phyloP scores from a whole-genome alignment of 2,888 invertebrate genomes.

The Caenorhabditis doughertyi region DNA sequence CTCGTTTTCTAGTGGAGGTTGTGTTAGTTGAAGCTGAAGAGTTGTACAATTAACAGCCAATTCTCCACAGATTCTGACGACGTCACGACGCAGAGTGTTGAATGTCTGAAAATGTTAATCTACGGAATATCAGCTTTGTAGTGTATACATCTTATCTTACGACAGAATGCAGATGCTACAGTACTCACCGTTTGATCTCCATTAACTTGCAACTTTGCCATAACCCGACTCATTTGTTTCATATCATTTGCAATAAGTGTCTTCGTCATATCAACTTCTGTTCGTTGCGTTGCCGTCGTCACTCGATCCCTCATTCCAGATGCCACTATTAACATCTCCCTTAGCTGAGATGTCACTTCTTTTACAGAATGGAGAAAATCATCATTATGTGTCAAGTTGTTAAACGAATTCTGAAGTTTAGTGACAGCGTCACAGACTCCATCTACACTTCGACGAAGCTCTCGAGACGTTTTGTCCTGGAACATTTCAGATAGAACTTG shows the following conservation, averaged over 20 bases:
- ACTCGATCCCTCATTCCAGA: conserved; percentile 51
- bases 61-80: conserved; percentile 73
- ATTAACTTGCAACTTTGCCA: conserved; percentile 66
- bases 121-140: no score
- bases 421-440: conserved; percentile 67
- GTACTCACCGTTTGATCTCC: conserved; percentile 45
- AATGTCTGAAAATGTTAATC: conserved; percentile 70
- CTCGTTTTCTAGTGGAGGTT: conserved; percentile 57
- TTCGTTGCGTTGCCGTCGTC: conserved; percentile 52
- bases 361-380: conserved; percentile 64
- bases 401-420: conserved; percentile 70
- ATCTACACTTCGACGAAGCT: conserved; percentile 51
- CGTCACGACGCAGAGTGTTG: conserved; percentile 70
- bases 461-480: conserved; percentile 41
- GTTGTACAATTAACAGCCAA: conserved; percentile 71
- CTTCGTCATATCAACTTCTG: conserved; percentile 69
- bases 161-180: neutral
- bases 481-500: neutral
- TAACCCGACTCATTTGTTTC: conserved; percentile 73
- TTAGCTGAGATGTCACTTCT: conserved; percentile 64
- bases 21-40: conserved; percentile 60
- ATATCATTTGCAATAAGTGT: conserved; percentile 73
- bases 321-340: conserved; percentile 65
- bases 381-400: conserved; percentile 70
- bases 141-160: neutral